phyloP scores from a whole-genome alignment of 2,113 vertebrate species.

The Jacana jacana region DNA sequence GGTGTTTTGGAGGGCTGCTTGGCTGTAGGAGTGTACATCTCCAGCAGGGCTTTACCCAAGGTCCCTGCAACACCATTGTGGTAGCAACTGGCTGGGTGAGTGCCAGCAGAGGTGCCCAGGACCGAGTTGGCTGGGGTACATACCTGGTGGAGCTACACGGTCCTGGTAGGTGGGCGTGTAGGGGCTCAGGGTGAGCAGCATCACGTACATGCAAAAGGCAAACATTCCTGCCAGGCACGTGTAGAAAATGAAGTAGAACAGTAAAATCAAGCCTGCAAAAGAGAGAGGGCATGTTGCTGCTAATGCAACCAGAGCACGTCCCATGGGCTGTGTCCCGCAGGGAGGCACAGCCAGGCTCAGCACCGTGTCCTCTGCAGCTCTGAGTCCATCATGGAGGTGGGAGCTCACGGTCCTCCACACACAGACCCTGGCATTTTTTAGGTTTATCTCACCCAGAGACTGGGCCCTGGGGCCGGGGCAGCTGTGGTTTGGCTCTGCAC shows the following conservation, averaged over 20 bases:
- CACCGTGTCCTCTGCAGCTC: background rate
- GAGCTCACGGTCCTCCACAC: background rate
- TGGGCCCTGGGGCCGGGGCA: rapidly evolving
- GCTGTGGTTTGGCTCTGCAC: background rate
- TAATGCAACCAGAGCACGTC: background rate
- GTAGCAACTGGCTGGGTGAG: background rate
- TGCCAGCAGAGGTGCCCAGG: background rate
- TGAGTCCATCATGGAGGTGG: background rate
- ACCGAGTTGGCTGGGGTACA: background rate
- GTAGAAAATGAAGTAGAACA: slow-evolving; percentile 92
- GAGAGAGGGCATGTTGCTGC: background rate
- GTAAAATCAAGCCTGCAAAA: slow-evolving; percentile 86
- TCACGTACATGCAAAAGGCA: slow-evolving; percentile 87
- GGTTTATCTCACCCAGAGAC: background rate
- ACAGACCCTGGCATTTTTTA: background rate
- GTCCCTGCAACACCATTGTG: rapidly evolving
- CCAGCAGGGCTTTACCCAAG: background rate
- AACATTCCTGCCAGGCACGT: slow-evolving; percentile 92
- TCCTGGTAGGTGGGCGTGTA: slow-evolving; percentile 89
- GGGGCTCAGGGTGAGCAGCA: slow-evolving; percentile 92
- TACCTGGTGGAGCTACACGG: slow-evolving; percentile 92
- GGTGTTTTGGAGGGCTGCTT: background rate
- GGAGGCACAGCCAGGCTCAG: background rate
- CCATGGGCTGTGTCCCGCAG: background rate
- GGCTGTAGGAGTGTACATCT: background rate